Evolutionary conservation across 2,113 vertebrate genomes (phyloP).

Genomic region (Dipodomys ordii): DNA sequence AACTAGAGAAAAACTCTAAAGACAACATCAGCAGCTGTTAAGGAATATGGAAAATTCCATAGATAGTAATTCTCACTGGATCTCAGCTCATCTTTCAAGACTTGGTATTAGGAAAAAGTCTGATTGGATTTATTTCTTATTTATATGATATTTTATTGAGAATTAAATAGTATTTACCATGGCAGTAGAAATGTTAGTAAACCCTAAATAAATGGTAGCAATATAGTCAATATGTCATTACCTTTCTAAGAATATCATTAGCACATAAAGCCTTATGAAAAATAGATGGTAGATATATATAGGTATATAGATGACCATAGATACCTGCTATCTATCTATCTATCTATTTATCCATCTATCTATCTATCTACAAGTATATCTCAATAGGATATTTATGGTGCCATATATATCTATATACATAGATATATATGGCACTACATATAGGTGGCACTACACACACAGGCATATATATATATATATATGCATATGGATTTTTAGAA

Average conservation of each 20-base stretch:
- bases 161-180: background rate
- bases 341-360: too few relatives aligned
- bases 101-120: background rate
- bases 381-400: too few relatives aligned
- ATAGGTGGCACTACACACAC: too few relatives aligned
- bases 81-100: constrained; percentile 6
- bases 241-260: background rate
- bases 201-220: background rate
- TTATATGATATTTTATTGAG: background rate
- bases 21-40: background rate
- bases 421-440: too few relatives aligned
- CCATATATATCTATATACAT: too few relatives aligned
- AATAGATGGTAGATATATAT: background rate
- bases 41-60: background rate
- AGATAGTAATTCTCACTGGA: background rate
- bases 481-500: background rate
- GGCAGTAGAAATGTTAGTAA: background rate
- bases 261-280: background rate
- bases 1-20: background rate
- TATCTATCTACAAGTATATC: too few relatives aligned
- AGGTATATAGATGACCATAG: too few relatives aligned
- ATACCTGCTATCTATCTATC: too few relatives aligned
- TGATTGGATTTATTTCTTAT: background rate
- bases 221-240: constrained; percentile 8
- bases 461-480: too few relatives aligned